Evolutionary conservation across 2,797 vertebrate species (phyloP), one percentile per base, ranked within the genome.

Genomic region (Bucorvus abyssinicus): DNA sequence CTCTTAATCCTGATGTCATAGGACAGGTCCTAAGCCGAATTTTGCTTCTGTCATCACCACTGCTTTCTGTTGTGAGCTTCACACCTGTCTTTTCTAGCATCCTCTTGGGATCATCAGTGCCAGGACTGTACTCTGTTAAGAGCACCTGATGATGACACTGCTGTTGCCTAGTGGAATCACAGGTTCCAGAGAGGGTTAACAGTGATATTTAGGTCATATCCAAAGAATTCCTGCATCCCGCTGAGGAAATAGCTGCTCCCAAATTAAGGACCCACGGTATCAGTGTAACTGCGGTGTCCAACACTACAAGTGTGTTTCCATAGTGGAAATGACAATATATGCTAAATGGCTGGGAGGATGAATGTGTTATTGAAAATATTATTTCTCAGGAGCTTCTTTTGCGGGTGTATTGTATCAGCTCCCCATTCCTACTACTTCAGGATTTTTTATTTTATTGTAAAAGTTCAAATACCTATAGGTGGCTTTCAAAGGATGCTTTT

Each of bases 211-310:
- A 84, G 45, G 69, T 78, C 8, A 4, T 86, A 68, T 36, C 38
- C 86, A 78, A 75, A 73, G 73, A 93, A 76, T 88, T 93, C 45
- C 24, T 94, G 47, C 17, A 84, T 84, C 83, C 67, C 88, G 70
- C 38, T 84, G 65, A 65, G 79, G 73, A 94, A 93, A 95, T 77
- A n/a, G 8, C n/a, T 64, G 47, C 47, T 93, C 50, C 34, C 52
- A 88, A 86, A 84, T 90, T 78, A 86, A 90, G 52, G 63, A 55
- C n/a, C 34, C 27, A 14, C 71, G 78, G 55, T 90, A 86, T 71
- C 53, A 71, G 59, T 42, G 21, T 88, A 90, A 84, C 63, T 81
- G 27, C 52, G 76, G 61, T 50, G 50, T 81, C 90, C 23, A 2
- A 21, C 1, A 3, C 32, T 65, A 47, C 29, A 82, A 45, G 32